phyloP scores from a whole-genome alignment of 1,140 invertebrate genomes.

The Oreohelix idahoensis region DNA sequence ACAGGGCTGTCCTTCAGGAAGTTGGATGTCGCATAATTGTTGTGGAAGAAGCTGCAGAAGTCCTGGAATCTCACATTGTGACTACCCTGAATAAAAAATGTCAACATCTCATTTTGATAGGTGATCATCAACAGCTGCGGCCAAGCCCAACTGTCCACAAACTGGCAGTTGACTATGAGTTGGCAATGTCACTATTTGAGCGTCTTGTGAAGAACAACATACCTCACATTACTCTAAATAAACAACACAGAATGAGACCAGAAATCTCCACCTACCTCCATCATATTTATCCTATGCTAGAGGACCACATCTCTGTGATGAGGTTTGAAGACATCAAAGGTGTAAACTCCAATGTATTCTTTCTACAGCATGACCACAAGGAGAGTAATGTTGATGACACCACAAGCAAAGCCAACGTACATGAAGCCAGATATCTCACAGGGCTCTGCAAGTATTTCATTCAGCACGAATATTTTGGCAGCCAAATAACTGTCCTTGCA shows the following conservation, averaged over 20 bases:
- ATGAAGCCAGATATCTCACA: constrained; percentile 66
- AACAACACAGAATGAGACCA: constrained; percentile 62
- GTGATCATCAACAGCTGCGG: constrained; percentile 78
- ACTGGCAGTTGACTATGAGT: constrained; percentile 63
- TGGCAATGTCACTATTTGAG: constrained; percentile 72
- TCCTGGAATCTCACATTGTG: constrained; percentile 67
- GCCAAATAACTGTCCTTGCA: constrained; percentile 71
- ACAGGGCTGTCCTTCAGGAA: constrained; percentile 46
- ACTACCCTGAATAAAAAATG: constrained; percentile 77
- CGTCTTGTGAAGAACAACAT: constrained; percentile 55
- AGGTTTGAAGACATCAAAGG: constrained; percentile 66
- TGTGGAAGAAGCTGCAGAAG: constrained; percentile 68
- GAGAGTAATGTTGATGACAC: constrained; percentile 63
- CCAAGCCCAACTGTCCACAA: constrained; percentile 70
- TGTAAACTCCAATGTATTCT: constrained; percentile 68
- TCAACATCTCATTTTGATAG: constrained; percentile 87
- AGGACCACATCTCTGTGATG: constrained; percentile 65
- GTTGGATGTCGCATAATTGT: constrained; percentile 60
- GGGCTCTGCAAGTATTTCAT: constrained; percentile 66
- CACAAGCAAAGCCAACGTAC: constrained; percentile 65
- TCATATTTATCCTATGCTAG: constrained; percentile 69
- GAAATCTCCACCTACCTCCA: constrained; percentile 71
- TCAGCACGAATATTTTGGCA: constrained; percentile 63
- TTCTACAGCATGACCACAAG: constrained; percentile 67
- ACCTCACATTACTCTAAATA: constrained; percentile 62